Conservation (phyloP, 2,888 invertebrate genomes). For the Pomacea canaliculata region DNA sequence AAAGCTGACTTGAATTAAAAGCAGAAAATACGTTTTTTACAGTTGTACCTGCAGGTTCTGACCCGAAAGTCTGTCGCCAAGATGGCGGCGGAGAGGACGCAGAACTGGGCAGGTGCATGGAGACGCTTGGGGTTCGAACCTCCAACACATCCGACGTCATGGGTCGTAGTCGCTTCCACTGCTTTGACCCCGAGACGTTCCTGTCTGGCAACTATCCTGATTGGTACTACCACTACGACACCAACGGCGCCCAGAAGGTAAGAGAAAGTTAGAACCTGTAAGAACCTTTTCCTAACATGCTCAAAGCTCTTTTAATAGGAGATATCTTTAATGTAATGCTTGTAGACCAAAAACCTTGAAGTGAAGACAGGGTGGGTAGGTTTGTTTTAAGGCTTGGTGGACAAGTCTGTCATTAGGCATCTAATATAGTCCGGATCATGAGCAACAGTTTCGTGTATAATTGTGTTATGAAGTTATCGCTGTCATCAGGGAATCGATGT, state of each 20-base stretch:
- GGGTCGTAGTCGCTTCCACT: constrained; percentile 59
- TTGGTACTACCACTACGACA: constrained; percentile 59
- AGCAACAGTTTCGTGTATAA: too few relatives aligned
- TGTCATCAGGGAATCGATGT: constrained; percentile 53
- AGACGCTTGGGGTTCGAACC: constrained; percentile 50
- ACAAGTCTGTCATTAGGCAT: too few relatives aligned
- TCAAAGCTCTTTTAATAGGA: background rate
- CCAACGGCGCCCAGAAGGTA: constrained; percentile 55
- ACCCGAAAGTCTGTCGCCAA: constrained; percentile 30
- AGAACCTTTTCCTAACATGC: background rate
- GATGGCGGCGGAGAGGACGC: constrained; percentile 61
- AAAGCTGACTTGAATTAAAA: too few relatives aligned
- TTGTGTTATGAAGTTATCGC: too few relatives aligned
- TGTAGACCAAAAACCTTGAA: too few relatives aligned
- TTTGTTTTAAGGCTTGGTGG: too few relatives aligned
- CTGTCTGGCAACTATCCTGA: constrained; percentile 52
- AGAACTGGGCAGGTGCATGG: constrained; percentile 57
- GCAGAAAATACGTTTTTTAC: too few relatives aligned
- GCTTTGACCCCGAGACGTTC: constrained; percentile 57
- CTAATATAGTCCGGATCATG: too few relatives aligned
- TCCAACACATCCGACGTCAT: constrained; percentile 52
- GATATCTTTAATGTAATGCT: too few relatives aligned
- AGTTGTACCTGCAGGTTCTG: constrained; percentile 6
- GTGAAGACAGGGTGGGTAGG: too few relatives aligned
- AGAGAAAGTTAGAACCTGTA: constrained; percentile 1